These are phyloP conservation scores for Oligia strigilis DNA, from an alignment of 2,888 invertebrate species.

Conservation along the genomic window DNA sequence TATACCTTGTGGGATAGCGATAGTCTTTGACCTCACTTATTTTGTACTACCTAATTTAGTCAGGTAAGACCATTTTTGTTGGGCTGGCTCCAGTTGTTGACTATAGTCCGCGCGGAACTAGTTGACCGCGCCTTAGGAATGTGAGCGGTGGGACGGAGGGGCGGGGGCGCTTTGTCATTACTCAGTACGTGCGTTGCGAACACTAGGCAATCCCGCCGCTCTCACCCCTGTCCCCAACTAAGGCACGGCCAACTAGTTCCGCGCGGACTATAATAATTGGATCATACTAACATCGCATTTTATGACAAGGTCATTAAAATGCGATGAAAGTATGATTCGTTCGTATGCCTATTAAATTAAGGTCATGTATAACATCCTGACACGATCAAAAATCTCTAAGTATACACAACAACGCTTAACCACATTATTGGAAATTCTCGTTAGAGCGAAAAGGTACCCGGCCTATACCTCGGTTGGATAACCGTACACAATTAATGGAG, in stretches of 20 bases:
- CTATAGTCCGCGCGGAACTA: too few relatives aligned
- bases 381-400: constrained; percentile 8
- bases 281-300: not conserved
- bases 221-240: too few relatives aligned
- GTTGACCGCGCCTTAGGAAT: too few relatives aligned
- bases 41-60: not conserved
- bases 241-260: too few relatives aligned
- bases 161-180: too few relatives aligned
- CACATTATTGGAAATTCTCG: constrained; percentile 45
- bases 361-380: constrained; percentile 4
- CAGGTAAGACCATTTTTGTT: not conserved
- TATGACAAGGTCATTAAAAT: not conserved
- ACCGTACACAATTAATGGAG: constrained; percentile 27
- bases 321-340: not conserved
- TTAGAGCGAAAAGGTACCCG: constrained; percentile 26
- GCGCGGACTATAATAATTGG: not conserved
- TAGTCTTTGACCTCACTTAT: not conserved
- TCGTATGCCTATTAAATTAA: not conserved
- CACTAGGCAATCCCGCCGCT: too few relatives aligned
- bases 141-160: too few relatives aligned
- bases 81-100: not conserved
- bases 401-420: constrained; percentile 10
- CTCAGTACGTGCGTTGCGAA: too few relatives aligned
- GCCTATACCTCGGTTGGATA: not conserved
- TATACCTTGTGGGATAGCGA: not conserved